Evolutionary conservation across 2,888 invertebrate genomes (phyloP), one percentile per base, ranked within the genome.

Genomic region (Zonitis immaculata): DNA sequence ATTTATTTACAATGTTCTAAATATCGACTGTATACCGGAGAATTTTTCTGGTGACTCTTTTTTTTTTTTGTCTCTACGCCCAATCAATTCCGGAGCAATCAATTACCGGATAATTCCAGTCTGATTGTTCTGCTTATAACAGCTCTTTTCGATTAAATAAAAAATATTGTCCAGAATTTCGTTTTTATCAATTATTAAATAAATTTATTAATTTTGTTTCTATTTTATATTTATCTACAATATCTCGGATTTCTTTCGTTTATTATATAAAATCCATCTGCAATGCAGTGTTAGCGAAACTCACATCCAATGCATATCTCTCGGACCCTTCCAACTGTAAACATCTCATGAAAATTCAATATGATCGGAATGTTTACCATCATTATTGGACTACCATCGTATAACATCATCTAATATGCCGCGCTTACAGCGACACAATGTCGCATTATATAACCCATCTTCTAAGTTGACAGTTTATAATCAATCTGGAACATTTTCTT

Each of bases 321-420:
- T 22, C 51, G 47, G 32, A 35, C 18, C 28, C 47, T 55, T 48
- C 53, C 51, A 51, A 50, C 53, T 50, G 57, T 53, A 53, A 49
- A 47, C 52, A 51, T 44, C 51, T 56, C 54, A 56, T 61, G 58
- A 61, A 59, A 59, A 54, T 61, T 59, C 59, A 61, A 61, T 57
- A 54, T 46, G n/a, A 27, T 45, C 44, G 25, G 52, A 53, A 50
- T 60, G 60, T 58, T 58, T 57, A 58, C 55, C 55, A 52, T 46
- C 51, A 54, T 48, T 35, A 54, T 50, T 20, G 20, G 20, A 16
- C 39, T 18, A 47, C 39, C 44, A 46, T 46, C 46, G 48, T 51
- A 30, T 44, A 46, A 35, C 45, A 56, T 54, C 58, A 56, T 60
- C 54, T 56, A 60, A 52, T 58, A 54, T 50, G 50, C 54, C 42